A percentile compares a stretch with the other conserved stretches of the same genome.
Evolutionary conservation across 2,113 vertebrate genomes (phyloP).

Genomic region (Gopherus flavomarginatus): DNA sequence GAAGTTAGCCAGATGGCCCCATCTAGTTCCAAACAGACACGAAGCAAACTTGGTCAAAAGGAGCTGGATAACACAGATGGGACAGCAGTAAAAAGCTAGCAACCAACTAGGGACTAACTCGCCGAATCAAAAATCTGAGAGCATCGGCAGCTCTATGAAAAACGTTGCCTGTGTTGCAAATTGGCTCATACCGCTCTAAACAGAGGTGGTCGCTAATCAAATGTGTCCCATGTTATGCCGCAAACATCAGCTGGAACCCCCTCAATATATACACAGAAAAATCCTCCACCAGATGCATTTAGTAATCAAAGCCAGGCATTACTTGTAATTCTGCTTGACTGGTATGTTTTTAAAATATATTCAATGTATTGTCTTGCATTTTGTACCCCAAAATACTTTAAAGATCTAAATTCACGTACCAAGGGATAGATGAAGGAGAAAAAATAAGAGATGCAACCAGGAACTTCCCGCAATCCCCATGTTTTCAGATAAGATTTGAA

Average conservation of each 20-base stretch:
- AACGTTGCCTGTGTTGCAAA: background rate
- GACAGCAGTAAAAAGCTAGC: background rate
- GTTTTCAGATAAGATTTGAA: background rate
- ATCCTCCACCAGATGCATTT: background rate
- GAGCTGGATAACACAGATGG: background rate
- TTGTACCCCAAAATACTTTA: background rate
- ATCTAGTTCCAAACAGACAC: background rate
- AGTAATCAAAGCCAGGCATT: background rate
- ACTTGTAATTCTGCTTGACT: background rate
- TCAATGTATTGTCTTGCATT: background rate
- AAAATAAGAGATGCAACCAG: background rate
- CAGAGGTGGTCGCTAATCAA: background rate
- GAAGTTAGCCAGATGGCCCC: background rate
- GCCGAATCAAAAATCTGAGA: background rate
- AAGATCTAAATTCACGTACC: background rate
- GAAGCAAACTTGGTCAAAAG: background rate
- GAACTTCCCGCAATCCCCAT: background rate
- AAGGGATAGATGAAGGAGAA: background rate
- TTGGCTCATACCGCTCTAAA: background rate
- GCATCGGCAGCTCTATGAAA: background rate
- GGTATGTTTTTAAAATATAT: background rate
- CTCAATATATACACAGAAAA: background rate
- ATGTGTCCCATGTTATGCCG: background rate
- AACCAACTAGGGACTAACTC: background rate
- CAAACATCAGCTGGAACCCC: background rate